Base-by-base conservation (phyloP, 2,888 invertebrate genomes). In the Agrotis puta region DNA sequence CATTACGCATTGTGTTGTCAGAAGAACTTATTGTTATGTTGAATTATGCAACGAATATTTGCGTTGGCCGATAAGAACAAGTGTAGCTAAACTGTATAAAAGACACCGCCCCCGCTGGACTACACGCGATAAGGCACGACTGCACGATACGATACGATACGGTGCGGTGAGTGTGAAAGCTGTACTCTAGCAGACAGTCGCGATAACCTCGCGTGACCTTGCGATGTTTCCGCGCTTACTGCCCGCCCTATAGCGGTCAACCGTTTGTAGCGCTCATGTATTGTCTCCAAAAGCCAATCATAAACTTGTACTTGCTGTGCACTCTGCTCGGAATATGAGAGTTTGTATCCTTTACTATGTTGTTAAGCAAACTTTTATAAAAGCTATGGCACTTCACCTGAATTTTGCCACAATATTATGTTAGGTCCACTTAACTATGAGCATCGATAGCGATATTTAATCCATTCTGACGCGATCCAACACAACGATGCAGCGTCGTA, bases 201-300 rank as follows among this genome's bases (percentile, higher is more conserved):
- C 86, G 93, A 94, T 94, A 94, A 94, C 94, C 94, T 88, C 87
- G 63, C 64, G 83, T 89, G 92, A 93, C 93, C 92, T 93, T 92
- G 92, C 89, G 82, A 84, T 84, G 87, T 88, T 88, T 89, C 88
- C 89, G 87, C 85, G 84, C 87, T 80, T 84, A 81, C 87, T 82
- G 83, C 81, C 81, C 79, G 77, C 85, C 79, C 84, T 85, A 74
- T 73, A 62, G 54, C 63, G 75, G 53, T 75, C 20, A 67, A 43
- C 56, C 33, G 64, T 70, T 54, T 50, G 18, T 64, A 57, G 48
- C 47, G 11, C 24, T 53, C 53, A 50, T 58, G 14, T 45, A 45
- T 27, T 51, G 27, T 61, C 48, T 70, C 51, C 63, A 56, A 50
- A 71, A 45, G 14, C 18, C n/a, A 13, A 43, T 54, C 2, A 50